phyloP scores from a whole-genome alignment of 2,888 invertebrate species.

The Lutraria lutraria region DNA sequence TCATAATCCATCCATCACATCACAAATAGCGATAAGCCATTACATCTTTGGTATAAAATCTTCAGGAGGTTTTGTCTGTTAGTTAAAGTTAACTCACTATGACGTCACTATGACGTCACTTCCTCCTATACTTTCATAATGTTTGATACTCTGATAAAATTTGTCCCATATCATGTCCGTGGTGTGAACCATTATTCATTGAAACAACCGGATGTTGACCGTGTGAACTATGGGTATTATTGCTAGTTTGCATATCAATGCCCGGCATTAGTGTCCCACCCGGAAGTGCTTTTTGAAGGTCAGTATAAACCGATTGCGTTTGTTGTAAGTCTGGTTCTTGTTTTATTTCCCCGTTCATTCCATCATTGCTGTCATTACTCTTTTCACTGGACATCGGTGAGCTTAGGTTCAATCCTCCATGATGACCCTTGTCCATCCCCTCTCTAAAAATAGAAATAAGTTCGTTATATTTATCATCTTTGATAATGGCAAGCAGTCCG shows the following conservation, averaged over 20 bases:
- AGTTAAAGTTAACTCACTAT: conserved; percentile 15
- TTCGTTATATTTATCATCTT: not conserved
- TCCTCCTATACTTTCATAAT: conserved; percentile 65
- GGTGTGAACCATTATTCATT: conserved; percentile 70
- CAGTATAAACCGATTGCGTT: conserved; percentile 76
- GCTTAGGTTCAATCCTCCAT: conserved; percentile 43
- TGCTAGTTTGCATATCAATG: conserved; percentile 66
- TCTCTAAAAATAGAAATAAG: conserved; percentile 46
- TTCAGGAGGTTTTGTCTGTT: conserved; percentile 2
- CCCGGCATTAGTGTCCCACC: conserved; percentile 67
- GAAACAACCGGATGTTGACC: conserved; percentile 64
- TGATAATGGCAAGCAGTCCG: too few relatives aligned
- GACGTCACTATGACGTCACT: conserved; percentile 25
- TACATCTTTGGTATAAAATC: conserved; percentile 43
- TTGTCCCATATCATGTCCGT: conserved; percentile 71
- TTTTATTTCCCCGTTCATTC: conserved; percentile 80
- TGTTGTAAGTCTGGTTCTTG: conserved; percentile 74
- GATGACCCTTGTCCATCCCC: conserved; percentile 38
- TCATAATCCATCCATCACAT: conserved; percentile 35
- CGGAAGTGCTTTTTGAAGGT: conserved; percentile 79
- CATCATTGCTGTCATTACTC: conserved; percentile 82
- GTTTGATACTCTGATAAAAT: conserved; percentile 75
- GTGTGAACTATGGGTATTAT: conserved; percentile 49
- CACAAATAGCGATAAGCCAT: conserved; percentile 29
- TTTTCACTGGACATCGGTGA: conserved; percentile 74